A percentile compares a stretch with the other conserved stretches of the same genome.
phyloP scores from a whole-genome alignment of 1,140 invertebrate genomes.

The Maniola jurtina region DNA sequence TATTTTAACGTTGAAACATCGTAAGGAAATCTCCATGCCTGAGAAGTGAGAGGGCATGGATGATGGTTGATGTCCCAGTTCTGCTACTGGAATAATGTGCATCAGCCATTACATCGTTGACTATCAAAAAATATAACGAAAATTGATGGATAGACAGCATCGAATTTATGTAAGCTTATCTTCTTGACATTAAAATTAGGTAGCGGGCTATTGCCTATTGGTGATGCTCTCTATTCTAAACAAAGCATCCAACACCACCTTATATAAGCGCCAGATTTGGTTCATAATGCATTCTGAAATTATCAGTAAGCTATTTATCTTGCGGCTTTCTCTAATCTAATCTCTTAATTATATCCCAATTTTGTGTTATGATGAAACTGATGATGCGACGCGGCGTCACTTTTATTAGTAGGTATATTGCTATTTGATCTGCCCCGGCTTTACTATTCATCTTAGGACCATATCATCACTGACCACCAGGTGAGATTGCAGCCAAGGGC shows the following conservation, averaged over 20 bases:
- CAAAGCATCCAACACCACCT: constrained; percentile 10
- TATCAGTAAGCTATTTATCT: constrained; percentile 40
- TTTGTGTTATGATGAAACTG: constrained; percentile 22
- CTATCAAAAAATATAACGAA: constrained; percentile 48
- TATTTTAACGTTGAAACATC: too few relatives aligned
- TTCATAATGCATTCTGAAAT: constrained; percentile 30
- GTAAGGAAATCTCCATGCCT: too few relatives aligned
- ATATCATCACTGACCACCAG: too few relatives aligned
- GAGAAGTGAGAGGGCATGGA: too few relatives aligned
- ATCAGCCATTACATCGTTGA: constrained; percentile 32
- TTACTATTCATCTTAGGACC: too few relatives aligned
- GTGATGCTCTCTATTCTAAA: constrained; percentile 31
- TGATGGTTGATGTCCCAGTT: too few relatives aligned
- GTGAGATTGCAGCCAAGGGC: too few relatives aligned
- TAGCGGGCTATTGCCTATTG: constrained; percentile 6
- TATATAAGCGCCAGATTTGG: constrained; percentile 28
- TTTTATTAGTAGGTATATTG: background rate
- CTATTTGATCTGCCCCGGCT: too few relatives aligned
- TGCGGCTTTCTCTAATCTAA: constrained; percentile 36
- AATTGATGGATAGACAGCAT: constrained; percentile 53
- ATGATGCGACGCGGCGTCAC: background rate
- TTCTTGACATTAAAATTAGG: constrained; percentile 35
- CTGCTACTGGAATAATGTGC: too few relatives aligned
- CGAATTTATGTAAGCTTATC: constrained; percentile 64
- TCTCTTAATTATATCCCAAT: constrained; percentile 36